phyloP scores from a whole-genome alignment of 2,888 invertebrate genomes.

The Cinara cedri region DNA sequence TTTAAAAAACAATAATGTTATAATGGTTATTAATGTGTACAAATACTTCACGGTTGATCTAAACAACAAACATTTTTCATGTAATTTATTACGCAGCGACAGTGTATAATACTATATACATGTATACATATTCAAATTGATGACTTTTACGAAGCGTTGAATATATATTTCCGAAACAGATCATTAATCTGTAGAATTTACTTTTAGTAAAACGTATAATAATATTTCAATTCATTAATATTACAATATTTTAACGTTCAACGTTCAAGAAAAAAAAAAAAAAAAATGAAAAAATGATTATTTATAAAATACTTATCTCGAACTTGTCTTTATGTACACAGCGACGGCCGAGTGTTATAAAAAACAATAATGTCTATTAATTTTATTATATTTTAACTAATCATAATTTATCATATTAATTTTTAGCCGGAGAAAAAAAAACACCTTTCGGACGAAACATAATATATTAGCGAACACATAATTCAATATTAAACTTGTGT shows the following conservation, averaged over 20 bases:
- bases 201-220: neutral
- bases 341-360: neutral
- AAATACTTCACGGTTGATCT: neutral
- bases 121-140: neutral
- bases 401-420: neutral
- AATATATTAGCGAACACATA: too few relatives aligned
- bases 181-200: neutral
- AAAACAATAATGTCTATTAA: neutral
- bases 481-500: too few relatives aligned
- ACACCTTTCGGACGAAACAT: too few relatives aligned
- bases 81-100: neutral
- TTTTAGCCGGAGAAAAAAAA: neutral
- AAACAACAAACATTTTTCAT: neutral
- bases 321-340: too few relatives aligned
- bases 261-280: too few relatives aligned
- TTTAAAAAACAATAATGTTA: neutral
- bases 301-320: too few relatives aligned
- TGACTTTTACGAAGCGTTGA: neutral
- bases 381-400: neutral
- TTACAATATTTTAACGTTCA: too few relatives aligned
- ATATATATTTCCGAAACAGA: too few relatives aligned
- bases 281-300: too few relatives aligned
- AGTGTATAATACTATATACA: too few relatives aligned
- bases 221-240: neutral
- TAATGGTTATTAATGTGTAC: neutral